phyloP scores from a whole-genome alignment of 1,140 invertebrate species.

The Pseudomyrmex gracilis region DNA sequence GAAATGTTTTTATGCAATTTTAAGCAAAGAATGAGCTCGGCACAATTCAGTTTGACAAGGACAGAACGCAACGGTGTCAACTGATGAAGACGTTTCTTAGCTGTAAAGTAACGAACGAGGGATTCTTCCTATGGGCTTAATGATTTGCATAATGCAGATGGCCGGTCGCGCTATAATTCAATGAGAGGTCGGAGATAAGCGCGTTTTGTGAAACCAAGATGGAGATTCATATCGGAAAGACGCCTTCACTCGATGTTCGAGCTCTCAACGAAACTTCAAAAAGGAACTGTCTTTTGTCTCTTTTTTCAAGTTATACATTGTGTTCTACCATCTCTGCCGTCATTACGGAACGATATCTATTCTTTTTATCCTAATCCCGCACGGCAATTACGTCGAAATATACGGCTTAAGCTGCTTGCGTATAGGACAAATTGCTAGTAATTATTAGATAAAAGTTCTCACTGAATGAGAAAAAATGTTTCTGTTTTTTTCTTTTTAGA shows the following conservation, averaged over 20 bases:
- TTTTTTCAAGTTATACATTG: constrained; percentile 13
- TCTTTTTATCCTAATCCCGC: constrained; percentile 22
- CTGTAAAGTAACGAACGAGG: constrained; percentile 56
- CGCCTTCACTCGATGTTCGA: constrained; percentile 50
- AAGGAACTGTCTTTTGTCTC: constrained; percentile 20
- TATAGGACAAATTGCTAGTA: constrained; percentile 10
- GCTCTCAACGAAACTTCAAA: constrained; percentile 46
- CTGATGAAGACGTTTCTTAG: constrained; percentile 50
- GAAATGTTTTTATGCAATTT: no score
- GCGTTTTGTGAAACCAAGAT: constrained; percentile 53
- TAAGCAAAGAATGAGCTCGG: no score
- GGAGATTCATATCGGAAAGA: constrained; percentile 58
- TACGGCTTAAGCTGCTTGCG: constrained; percentile 37
- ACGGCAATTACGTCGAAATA: constrained; percentile 63
- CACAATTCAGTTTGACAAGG: no score
- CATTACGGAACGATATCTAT: constrained; percentile 24
- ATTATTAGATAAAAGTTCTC: constrained; percentile 7
- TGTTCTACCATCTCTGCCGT: constrained; percentile 1
- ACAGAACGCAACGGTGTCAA: neutral
- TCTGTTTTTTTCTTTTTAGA: neutral
- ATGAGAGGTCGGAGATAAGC: constrained; percentile 53
- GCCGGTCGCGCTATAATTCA: constrained; percentile 53
- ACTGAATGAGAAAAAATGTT: constrained; percentile 18
- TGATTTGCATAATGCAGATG: constrained; percentile 52
- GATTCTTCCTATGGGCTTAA: constrained; percentile 58